Base-by-base conservation (phyloP, 2,888 invertebrate genomes). In the Ormyrus rosae region DNA sequence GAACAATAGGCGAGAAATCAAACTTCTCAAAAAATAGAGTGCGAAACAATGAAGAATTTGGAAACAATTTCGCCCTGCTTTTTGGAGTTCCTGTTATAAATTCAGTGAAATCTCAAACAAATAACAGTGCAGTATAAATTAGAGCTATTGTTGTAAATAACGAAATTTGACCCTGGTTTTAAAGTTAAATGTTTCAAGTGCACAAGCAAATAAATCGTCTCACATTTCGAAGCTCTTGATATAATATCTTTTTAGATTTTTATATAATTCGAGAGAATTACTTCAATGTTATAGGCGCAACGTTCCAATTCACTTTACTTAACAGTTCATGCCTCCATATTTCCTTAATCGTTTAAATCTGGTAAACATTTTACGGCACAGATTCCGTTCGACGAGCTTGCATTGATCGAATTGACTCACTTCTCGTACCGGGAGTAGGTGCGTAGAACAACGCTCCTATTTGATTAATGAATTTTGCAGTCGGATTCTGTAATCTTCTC, bases 351-450 rank as follows among this genome's bases (percentile, higher is more conserved):
- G 34, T 68, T 46, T 65, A 70, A 11, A 45, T 78, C 51, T 50
- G 65, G 67, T 55, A 13, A 6, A 45, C 34, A 55, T 13, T 46
- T 50, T 51, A 8, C 34, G 34, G 5, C 55, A 9, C 53, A 61
- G 56, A 34, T 46, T 48, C 6, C 72, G 82, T 80, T 83, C 82
- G 71, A 77, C 77, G 84, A 84, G 84, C 85, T 82, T 83, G 76
- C 83, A 84, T 84, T 80, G 79, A 86, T 87, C 85, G 88, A 90
- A 90, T 90, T 90, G 90, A 90, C 90, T 90, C 90, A 88, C 89
- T 88, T 88, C 88, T 87, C 86, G 87, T 87, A 88, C 87, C 88
- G 90, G 90, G 90, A 90, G 90, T 90, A 90, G 90, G 86, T 83
- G 85, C 83, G 80, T 77, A 60, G 45, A n/a, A 55, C 56, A 64